A percentile compares a stretch with the other conserved stretches of the same genome.
phyloP scores from a whole-genome alignment of 2,888 invertebrate species.

The Argyresthia albistria region DNA sequence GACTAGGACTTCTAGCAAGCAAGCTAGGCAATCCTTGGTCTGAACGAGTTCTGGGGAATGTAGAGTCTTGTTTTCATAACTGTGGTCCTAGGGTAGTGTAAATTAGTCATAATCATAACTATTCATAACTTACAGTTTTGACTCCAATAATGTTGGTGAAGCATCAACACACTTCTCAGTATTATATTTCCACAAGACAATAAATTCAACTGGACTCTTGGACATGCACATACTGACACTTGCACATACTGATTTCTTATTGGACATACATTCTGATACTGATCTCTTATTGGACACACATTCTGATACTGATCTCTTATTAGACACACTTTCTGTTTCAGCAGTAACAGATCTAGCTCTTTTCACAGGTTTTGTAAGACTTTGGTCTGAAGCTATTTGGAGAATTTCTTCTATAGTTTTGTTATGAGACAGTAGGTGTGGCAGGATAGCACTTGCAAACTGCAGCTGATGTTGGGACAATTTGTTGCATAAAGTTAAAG shows the following conservation, averaged over 20 bases:
- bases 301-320: not conserved
- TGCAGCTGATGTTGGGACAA: slow-evolving; percentile 52
- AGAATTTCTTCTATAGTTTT: slow-evolving; percentile 46
- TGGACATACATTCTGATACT: not conserved
- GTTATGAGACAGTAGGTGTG: slow-evolving; percentile 62
- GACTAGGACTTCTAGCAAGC: too few relatives aligned
- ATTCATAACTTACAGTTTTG: slow-evolving; percentile 52
- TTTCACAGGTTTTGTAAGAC: slow-evolving; percentile 3
- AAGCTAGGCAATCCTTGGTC: too few relatives aligned
- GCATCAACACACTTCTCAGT: slow-evolving; percentile 89
- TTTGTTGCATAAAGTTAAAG: slow-evolving; percentile 74
- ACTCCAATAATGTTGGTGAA: slow-evolving; percentile 73
- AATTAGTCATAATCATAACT: too few relatives aligned
- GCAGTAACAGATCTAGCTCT: not conserved
- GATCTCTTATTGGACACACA: not conserved
- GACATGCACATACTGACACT: not conserved
- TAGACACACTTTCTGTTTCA: not conserved
- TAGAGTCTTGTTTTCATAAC: too few relatives aligned
- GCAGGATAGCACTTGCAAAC: slow-evolving; percentile 65
- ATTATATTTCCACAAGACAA: slow-evolving; percentile 73
- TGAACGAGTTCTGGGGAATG: too few relatives aligned
- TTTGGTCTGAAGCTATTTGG: slow-evolving; percentile 19
- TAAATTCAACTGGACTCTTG: slow-evolving; percentile 25
- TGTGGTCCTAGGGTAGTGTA: too few relatives aligned
- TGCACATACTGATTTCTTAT: not conserved